Evolutionary conservation across 2,797 vertebrate species (phyloP), one percentile per base, ranked within the genome.

Genomic region (Centropyge bicolor): DNA sequence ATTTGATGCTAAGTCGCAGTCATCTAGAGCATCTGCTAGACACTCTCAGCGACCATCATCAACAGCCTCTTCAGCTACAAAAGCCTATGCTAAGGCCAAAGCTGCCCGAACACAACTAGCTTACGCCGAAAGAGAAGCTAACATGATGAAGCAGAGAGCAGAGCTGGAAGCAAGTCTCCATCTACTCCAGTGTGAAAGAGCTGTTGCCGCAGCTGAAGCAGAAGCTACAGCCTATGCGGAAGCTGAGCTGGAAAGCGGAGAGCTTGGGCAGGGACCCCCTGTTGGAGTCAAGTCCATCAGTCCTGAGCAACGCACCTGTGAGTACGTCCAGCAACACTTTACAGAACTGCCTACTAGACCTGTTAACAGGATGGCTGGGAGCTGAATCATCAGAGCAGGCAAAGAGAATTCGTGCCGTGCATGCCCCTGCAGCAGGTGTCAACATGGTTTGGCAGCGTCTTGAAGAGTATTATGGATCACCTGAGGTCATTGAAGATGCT

Each of bases 141-240:
- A 64, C 2, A 16, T 56, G 60, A 74, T 74, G 24, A 74, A 24
- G 2, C 40, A 55, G 48, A 74, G 3, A 45, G 71, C 48, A 9
- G 70, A 73, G 0, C 7, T 68, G 2, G 74, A 76, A 60, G 55
- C 74, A 11, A 54, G 1, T 62, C 66, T 77, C 11, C 57, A 77
- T 14, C 24, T 77, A 0, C 59, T 70, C 2, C 24, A 48, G 27
- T 55, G 27, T 4, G 24, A 77, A 70, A 62, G 38, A 45, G 57
- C 19, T 38, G 66, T 27, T 19, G 74, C 74, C 36, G 74, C 55
- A 52, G 74, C 74, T 41, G 73, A 76, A 76, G 73, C 41, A 7
- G 31, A 59, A 4, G 64, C 55, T 36, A 7, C 14, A 46, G 74
- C 65, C 0, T 54, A 4, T 41, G 6, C 68, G 7, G 74, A 68